Base-by-base conservation (phyloP, 2,797 vertebrate species). In the Sebastes diploproa region DNA sequence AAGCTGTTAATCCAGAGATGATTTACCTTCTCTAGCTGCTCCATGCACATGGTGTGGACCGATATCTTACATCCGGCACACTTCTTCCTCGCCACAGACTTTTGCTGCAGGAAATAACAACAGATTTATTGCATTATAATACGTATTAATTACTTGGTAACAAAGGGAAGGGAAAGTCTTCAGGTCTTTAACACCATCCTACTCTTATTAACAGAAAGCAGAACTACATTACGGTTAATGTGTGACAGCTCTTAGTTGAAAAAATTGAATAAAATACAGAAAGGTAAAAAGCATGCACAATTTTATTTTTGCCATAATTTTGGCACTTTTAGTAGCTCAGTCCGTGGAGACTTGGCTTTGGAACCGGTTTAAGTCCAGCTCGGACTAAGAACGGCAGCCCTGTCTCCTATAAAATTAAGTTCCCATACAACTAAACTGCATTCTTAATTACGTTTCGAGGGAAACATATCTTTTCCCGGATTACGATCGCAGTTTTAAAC, bases 11-110 rank as follows among this genome's bases (percentile, higher is more conserved):
- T 38, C 20, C 46, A 32, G 8, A 72, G 32, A 8, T 1, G n/a
- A 3, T 81, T 94, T 88, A 99, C 98, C 96, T 98, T 98, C 89
- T 99, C 97, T 62, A 99, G 95, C 91, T 99, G 98, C 78, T 98
- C 97, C 3, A 99, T 98, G 84, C 98, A 99, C 75, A 95, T 94
- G 0, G 94, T 96, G 85, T 99, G 98, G 72, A 99, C 98, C 1
- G 98, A 95, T 0, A 99, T 99, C 95, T 98, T 98, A 92, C 98
- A 99, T 16, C 97, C 98, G 2, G 97, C 98, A 84, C 98, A 99
- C 79, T 99, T 99, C 88, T 95, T 97, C 85, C 98, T 96, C 22
- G 96, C 93, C 69, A 97, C 95, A 0, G 98, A 98, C 88, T 98
- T 99, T 95, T 99, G 98, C 97, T 98, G 91, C 71, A 52, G 75